phyloP scores from a whole-genome alignment of 2,888 invertebrate species.

The Eutolmus rufibarbis region DNA sequence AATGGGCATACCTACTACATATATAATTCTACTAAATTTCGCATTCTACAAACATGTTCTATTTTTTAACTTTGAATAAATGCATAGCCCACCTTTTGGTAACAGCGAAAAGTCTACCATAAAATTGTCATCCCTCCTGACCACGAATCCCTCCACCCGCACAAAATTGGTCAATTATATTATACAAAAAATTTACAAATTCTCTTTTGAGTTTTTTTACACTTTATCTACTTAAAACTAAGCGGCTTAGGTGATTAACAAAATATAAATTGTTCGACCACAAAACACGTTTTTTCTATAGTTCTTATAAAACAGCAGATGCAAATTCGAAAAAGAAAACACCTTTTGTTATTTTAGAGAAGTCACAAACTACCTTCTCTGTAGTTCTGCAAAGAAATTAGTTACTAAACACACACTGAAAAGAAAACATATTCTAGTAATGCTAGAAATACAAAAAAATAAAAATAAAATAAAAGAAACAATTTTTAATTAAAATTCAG shows the following conservation, averaged over 20 bases:
- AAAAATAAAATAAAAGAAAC: too few species aligned
- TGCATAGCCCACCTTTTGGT: neutral
- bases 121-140: neutral
- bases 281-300: neutral
- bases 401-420: neutral
- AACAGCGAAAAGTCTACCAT: neutral
- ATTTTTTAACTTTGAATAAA: neutral
- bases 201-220: neutral
- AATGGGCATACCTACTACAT: too few species aligned
- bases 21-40: too few species aligned
- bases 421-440: neutral
- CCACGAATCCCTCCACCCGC: neutral
- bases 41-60: too few species aligned
- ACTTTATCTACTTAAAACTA: neutral
- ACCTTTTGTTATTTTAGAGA: neutral
- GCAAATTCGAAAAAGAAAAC: neutral
- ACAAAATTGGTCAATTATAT: neutral
- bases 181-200: neutral
- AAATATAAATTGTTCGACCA: neutral
- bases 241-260: neutral
- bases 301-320: neutral
- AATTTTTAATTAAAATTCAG: neutral
- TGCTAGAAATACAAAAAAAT: neutral
- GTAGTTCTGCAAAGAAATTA: neutral
- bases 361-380: neutral